A percentile compares a stretch with the other conserved stretches of the same genome.
Evolutionary conservation across 2,888 invertebrate species (phyloP).

Genomic region (Caprella mutica): DNA sequence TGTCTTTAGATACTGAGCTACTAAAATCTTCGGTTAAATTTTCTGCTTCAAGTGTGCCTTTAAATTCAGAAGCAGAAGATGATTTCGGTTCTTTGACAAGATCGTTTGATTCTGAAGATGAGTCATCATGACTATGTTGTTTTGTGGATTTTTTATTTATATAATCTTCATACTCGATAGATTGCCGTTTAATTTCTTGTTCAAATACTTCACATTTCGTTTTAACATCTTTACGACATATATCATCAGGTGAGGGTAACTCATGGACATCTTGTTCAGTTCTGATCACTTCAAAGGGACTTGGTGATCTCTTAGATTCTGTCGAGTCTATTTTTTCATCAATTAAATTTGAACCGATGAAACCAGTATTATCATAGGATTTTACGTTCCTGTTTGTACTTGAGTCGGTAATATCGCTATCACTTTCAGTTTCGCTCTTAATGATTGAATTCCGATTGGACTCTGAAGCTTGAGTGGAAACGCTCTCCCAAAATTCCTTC

Average conservation of each 20-base stretch:
- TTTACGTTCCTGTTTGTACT: conserved; percentile 18
- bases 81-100: too few relatives aligned
- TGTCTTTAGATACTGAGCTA: too few relatives aligned
- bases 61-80: too few relatives aligned
- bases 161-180: conserved; percentile 26
- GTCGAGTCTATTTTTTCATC: conserved; percentile 10
- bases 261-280: conserved; percentile 5
- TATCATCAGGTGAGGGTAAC: conserved; percentile 31
- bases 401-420: conserved; percentile 27
- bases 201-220: conserved; percentile 31
- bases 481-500: conserved; percentile 33
- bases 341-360: conserved; percentile 21
- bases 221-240: conserved; percentile 29
- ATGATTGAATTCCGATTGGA: conserved; percentile 16
- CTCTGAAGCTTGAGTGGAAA: conserved; percentile 29
- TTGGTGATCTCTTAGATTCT: conserved; percentile 11
- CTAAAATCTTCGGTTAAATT: too few relatives aligned
- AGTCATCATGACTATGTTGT: neutral
- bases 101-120: too few relatives aligned
- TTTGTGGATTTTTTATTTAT: neutral
- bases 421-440: conserved; percentile 33
- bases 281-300: conserved; percentile 25
- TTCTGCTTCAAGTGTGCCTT: too few relatives aligned
- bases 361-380: conserved; percentile 27
- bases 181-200: conserved; percentile 32